Base-by-base conservation (phyloP, 2,113 vertebrate species). In the Crypturellus undulatus region DNA sequence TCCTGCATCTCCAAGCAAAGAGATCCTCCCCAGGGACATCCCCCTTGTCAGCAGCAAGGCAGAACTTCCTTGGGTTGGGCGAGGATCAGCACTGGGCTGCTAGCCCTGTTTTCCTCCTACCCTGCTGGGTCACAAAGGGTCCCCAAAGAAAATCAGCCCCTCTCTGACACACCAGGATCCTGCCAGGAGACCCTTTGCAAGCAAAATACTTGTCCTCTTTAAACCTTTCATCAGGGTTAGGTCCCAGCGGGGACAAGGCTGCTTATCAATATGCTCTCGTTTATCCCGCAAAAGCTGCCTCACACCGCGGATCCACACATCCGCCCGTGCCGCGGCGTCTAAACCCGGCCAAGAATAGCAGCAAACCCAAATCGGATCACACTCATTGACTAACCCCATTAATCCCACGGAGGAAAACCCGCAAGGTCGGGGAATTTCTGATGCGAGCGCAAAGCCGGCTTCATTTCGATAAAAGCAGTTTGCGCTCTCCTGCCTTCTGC, bases 261-360 rank as follows among this genome's bases (percentile, higher is more conserved):
- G 84, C 79, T 93, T 91, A 79, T 45, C 60, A 49, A 25, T 14
- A 36, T 4, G 75, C 52, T 90, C 63, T 52, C 18, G 2, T 59
- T 92, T 47, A 80, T 90, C 89, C 89, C 34, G 10, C 64, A 24
- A 65, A 86, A 93, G 77, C 84, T 2, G 15, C 32, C 32, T 63
- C 30, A n/a, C 0, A 3, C 79, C 1, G 5, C 0, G 4, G 30
- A 75, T 43, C 42, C 77, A 28, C 70, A 3, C 3, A 0, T 5
- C 68, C 0, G 2, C 70, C 64, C 6, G 13, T 82, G 85, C 80
- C 32, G 1, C 1, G 0, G 38, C 52, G 13, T 10, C 83, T 77
- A 67, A 87, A 65, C 43, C 68, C 52, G 26, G 79, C 65, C 62
- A 8, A 14, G 78, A 89, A 79, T n/a, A 93, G 68, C 78, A 86